Base-by-base conservation (phyloP, 2,797 vertebrate genomes). In the Hypotaenidia philippensis region DNA sequence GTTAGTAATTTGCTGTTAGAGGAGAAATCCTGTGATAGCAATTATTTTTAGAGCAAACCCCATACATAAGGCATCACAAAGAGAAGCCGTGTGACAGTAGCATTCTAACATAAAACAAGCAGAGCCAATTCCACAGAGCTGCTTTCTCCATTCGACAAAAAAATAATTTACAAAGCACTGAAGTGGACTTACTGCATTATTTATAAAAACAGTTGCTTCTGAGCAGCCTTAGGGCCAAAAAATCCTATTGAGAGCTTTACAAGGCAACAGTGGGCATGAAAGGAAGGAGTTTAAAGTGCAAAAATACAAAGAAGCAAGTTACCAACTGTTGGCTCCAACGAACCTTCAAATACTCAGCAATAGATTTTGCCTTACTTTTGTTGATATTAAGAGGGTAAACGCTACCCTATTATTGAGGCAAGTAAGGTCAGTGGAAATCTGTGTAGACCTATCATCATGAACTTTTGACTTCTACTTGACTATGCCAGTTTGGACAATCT, bases 111-210 rank as follows among this genome's bases (percentile, higher is more conserved):
- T 36, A 75, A 85, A 84, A 81, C 44, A 93, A 69, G 61, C 47
- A 60, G 44, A 91, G 87, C 34, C 68, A 57, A 86, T 57, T 95
- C 64, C 75, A 92, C 40, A 78, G 91, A 89, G 60, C 66, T 38
- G 12, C 47, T 61, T 55, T 45, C 75, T 88, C 40, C 60, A 60
- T 91, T 53, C 27, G 40, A 85, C 65, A 64, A 94, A 87, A 82
- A 83, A 68, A 77, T 31, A 61, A 75, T 41, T 83, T 32, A 23
- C 55, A 68, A 93, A 92, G 64, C 70, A 93, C 61, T 55, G 87
- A 90, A 56, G 45, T 26, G 32, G 65, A 71, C 47, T 88, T 86
- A 66, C 14, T 68, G 52, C n/a, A 72, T 87, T 83, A 83, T 83
- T 87, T 80, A 89, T 75, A 69, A 63, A 81, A 81, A 38, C 17